These are phyloP conservation scores for Ficedula albicollis DNA, from an alignment of 2,797 vertebrate genomes.

Conservation along the genomic window DNA sequence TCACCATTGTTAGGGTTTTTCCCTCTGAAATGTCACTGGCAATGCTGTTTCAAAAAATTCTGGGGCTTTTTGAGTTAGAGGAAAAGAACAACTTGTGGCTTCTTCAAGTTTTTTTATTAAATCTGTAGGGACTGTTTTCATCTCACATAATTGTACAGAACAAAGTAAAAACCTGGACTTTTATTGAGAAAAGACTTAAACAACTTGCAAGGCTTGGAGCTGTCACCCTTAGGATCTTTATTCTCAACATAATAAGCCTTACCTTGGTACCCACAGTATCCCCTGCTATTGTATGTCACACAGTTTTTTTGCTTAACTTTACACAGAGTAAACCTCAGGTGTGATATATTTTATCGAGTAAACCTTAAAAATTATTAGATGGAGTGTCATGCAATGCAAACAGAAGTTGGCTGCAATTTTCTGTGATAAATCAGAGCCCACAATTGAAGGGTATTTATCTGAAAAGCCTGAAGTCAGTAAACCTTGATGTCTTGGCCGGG, in stretches of 20 bases:
- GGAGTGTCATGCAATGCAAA: background rate
- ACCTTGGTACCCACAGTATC: background rate
- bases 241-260: conserved; percentile 34
- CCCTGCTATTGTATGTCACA: background rate
- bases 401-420: background rate
- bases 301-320: background rate
- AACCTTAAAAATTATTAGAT: conserved; percentile 17
- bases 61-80: background rate
- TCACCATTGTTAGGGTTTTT: background rate
- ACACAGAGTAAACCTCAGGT: background rate
- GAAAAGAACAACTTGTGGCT: background rate
- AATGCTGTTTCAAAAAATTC: background rate
- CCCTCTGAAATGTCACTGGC: background rate
- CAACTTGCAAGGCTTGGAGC: background rate
- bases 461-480: background rate
- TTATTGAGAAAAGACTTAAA: background rate
- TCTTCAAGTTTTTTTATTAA: background rate
- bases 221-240: background rate
- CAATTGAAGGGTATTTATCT: conserved; percentile 5
- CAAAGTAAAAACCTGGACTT: background rate
- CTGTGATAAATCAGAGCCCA: background rate
- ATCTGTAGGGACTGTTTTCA: background rate
- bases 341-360: background rate
- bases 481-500: background rate
- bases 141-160: background rate